Percentiles rank a stretch among this genome's conserved stretches.
These are phyloP conservation scores for Frieseomelitta varia DNA, from an alignment of 1,140 invertebrate genomes.

Conservation along the genomic window DNA sequence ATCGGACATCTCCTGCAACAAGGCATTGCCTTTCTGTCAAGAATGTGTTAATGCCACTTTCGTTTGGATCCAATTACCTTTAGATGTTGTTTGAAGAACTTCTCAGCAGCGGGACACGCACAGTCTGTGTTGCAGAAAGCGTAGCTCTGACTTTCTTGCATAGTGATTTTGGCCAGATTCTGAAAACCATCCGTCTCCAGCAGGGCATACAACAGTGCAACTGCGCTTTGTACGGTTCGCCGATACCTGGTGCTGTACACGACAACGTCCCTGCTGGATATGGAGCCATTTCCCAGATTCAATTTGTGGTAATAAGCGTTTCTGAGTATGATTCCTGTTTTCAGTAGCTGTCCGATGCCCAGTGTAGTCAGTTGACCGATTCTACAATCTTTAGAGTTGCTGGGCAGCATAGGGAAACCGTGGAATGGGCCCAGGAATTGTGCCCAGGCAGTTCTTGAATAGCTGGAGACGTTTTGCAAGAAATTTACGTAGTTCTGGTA, in stretches of 20 bases:
- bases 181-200: slow-evolving; percentile 84
- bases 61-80: slow-evolving; percentile 63
- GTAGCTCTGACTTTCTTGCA: slow-evolving; percentile 90
- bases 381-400: slow-evolving; percentile 79
- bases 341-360: slow-evolving; percentile 89
- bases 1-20: slow-evolving; percentile 79
- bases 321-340: slow-evolving; percentile 88
- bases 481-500: slow-evolving; percentile 75
- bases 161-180: slow-evolving; percentile 81
- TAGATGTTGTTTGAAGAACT: slow-evolving; percentile 82
- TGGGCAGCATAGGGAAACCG: slow-evolving; percentile 89
- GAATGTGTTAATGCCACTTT: no score
- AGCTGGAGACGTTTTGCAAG: slow-evolving; percentile 74
- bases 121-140: slow-evolving; percentile 93
- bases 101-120: slow-evolving; percentile 89
- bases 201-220: slow-evolving; percentile 90
- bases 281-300: slow-evolving; percentile 80
- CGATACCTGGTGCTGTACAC: slow-evolving; percentile 92
- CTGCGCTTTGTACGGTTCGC: slow-evolving; percentile 93
- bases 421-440: slow-evolving; percentile 91
- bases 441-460: slow-evolving; percentile 85
- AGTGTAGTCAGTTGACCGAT: slow-evolving; percentile 83
- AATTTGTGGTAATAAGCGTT: slow-evolving; percentile 86
- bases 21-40: slow-evolving; percentile 5
- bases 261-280: slow-evolving; percentile 85